Base-by-base conservation (phyloP, 1,140 invertebrate species). In the Homalodisca vitripennis region DNA sequence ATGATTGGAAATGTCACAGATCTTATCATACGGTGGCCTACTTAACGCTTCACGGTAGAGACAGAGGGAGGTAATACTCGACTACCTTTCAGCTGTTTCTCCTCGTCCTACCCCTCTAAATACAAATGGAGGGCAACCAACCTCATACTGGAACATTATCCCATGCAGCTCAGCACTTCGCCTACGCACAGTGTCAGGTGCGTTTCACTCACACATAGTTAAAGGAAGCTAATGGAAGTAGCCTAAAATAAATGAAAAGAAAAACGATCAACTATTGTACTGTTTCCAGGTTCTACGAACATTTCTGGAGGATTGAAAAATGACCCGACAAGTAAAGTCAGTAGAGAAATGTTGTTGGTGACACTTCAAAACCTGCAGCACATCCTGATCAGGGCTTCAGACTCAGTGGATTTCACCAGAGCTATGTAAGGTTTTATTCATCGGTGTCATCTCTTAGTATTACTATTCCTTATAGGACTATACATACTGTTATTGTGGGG, bases 11-110 rank as follows among this genome's bases (percentile, higher is more conserved):
- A 41, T 41, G 6, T 41, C 71, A 12, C 83, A 93, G 81, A 88
- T 94, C 0, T 81, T 89, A 34, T 98, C 96, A 0, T 99, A 99
- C 78, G 96, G 95, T 71, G 97, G 97, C 3, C 89, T 88, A 71
- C 79, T 99, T n/a, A n/a, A 1, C 84, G 90, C 67, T 98, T 97
- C 78, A 84, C 86, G 14, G 87, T 92, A 0, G 81, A 87, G 41
- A 90, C 89, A 29, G 86, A 87, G 57, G 88, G 87, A n/a, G 85
- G 83, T 64, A 80, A 67, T 1, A 77, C 75, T 63, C 74, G 79
- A 20, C 78, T 88, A 30, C 85, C 86, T 46, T n/a, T 83, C 85
- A 47, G 84, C 82, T n/a, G 79, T 82, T n/a, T n/a, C n/a, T 79
- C 90, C 1, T 79, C 84, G 17, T 27, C 80, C 79, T 94, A 92